Conservation (phyloP, 2,797 vertebrate species). For the Gobio occitaniae region DNA sequence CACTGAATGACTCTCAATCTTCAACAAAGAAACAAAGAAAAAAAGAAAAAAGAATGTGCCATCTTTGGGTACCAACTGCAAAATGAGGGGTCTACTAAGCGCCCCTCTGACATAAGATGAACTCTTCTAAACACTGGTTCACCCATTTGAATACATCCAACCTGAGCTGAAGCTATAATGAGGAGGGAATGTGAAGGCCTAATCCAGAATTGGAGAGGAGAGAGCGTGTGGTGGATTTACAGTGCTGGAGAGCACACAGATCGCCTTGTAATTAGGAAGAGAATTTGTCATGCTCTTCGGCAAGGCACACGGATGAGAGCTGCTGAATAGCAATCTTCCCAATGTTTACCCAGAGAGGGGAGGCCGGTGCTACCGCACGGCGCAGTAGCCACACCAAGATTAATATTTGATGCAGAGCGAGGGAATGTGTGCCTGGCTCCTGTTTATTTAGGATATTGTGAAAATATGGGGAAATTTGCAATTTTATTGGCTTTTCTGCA, state of each 20-base stretch:
- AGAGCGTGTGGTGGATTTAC: slow-evolving; percentile 85
- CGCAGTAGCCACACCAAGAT: slow-evolving; percentile 84
- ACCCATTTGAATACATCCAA: slow-evolving; percentile 49
- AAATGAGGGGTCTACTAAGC: not conserved
- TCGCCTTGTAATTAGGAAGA: slow-evolving; percentile 88
- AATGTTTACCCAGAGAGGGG: slow-evolving; percentile 89
- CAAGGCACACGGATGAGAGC: slow-evolving; percentile 84
- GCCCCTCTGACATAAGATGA: slow-evolving; percentile 37
- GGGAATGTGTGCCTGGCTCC: slow-evolving; percentile 86
- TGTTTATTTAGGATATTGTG: slow-evolving; percentile 99
- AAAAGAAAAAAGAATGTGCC: not conserved
- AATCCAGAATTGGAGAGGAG: slow-evolving; percentile 85
- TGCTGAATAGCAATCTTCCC: slow-evolving; percentile 86
- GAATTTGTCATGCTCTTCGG: slow-evolving; percentile 92
- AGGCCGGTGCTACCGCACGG: slow-evolving; percentile 79
- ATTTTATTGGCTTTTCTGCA: slow-evolving; percentile 94
- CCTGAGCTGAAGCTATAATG: slow-evolving; percentile 49
- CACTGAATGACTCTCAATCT: not conserved
- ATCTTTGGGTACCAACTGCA: slow-evolving; percentile 8
- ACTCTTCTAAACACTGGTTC: slow-evolving; percentile 11
- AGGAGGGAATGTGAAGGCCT: slow-evolving; percentile 74
- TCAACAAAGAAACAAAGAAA: not conserved
- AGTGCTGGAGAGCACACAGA: slow-evolving; percentile 90
- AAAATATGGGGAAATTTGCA: slow-evolving; percentile 97
- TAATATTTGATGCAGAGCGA: slow-evolving; percentile 96